These are phyloP conservation scores for Troides oblongomaculatus DNA, from an alignment of 2,888 invertebrate genomes.

Conservation along the genomic window DNA sequence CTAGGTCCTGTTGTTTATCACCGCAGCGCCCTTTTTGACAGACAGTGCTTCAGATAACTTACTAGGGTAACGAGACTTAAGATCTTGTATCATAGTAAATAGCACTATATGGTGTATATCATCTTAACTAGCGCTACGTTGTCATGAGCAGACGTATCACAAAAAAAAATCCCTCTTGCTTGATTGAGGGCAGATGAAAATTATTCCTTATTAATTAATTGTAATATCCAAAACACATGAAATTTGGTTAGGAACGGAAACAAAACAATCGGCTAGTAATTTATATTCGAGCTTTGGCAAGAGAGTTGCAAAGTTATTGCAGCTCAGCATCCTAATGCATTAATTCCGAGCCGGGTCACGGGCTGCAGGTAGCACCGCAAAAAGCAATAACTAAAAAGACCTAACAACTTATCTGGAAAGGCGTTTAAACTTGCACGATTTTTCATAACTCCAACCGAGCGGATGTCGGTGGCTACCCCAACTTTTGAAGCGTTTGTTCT, in stretches of 20 bases:
- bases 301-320: slow-evolving; percentile 30
- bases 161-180: too few species aligned
- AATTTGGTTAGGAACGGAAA: background rate
- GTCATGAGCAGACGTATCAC: too few species aligned
- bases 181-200: background rate
- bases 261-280: slow-evolving; percentile 12
- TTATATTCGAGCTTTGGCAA: slow-evolving; percentile 7
- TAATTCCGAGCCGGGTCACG: slow-evolving; percentile 40
- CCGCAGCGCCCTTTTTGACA: too few species aligned
- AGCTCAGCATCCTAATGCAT: slow-evolving; percentile 41
- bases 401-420: slow-evolving; percentile 53
- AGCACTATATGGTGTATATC: too few species aligned
- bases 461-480: slow-evolving; percentile 40
- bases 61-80: too few species aligned
- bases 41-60: too few species aligned
- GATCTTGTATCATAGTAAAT: too few species aligned
- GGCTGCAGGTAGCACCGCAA: slow-evolving; percentile 34
- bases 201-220: background rate
- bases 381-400: slow-evolving; percentile 43
- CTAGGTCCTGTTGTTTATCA: too few species aligned
- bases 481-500: slow-evolving; percentile 5
- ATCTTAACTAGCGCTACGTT: too few species aligned
- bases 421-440: slow-evolving; percentile 58
- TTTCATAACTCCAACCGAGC: slow-evolving; percentile 54
- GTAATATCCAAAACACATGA: too few species aligned